Conservation (phyloP, 2,888 invertebrate species). For the Anthrax anthrax region DNA sequence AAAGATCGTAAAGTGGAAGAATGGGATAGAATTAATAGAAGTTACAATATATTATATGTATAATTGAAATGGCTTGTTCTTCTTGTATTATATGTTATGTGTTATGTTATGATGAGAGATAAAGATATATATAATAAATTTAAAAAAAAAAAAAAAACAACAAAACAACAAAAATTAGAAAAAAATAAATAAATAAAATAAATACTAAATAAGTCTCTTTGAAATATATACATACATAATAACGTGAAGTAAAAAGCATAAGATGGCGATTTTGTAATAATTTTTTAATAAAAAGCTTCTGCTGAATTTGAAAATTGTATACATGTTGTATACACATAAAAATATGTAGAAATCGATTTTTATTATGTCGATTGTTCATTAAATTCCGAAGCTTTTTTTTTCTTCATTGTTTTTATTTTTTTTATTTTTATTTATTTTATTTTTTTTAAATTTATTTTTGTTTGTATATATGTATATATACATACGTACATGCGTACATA, state of each 20-base stretch:
- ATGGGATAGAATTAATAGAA: slow-evolving; percentile 7
- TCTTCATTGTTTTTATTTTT: no score
- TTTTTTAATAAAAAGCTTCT: neutral
- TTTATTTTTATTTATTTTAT: no score
- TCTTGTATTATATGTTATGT: neutral
- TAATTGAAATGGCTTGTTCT: neutral
- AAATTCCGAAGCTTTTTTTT: no score
- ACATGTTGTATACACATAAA: no score
- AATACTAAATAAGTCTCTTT: no score
- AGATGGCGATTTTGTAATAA: slow-evolving; percentile 13
- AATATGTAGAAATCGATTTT: no score
- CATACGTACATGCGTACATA: no score
- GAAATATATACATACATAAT: no score
- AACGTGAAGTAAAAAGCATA: no score
- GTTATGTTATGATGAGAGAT: neutral
- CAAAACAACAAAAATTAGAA: neutral
- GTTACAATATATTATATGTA: neutral
- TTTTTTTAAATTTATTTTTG: no score
- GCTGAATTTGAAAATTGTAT: neutral
- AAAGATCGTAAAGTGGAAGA: slow-evolving; percentile 5
- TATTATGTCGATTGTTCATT: no score
- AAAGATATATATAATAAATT: neutral
- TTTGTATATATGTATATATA: no score
- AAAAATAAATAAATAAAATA: neutral
- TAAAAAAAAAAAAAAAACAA: neutral